Evolutionary conservation across 2,888 invertebrate genomes (phyloP), one percentile per base, ranked within the genome.

Genomic region (Tipula confusa): DNA sequence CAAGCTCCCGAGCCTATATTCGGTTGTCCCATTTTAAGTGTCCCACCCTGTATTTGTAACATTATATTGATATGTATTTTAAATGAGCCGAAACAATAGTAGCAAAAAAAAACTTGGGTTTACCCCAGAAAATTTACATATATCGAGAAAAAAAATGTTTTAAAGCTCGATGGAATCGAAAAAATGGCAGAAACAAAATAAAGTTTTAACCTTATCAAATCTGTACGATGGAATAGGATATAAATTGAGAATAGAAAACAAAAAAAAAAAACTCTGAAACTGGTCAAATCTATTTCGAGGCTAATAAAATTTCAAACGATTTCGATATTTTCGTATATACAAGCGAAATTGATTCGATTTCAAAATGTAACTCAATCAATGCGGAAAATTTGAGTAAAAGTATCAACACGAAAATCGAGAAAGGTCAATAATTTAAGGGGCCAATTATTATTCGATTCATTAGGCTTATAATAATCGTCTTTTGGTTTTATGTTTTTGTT

Each of bases 121-220:
- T 64, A 9, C 1, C 9, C 2, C 9, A 24, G 64, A 64, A 64
- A 24, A 64, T 64, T 24, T 64, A 64, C 64, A 64, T 64, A n/a
- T n/a, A 64, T 64, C 24, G 64, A 9, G 11, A 64, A 64, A 11
- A n/a, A 64, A 64, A 43, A 64, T 64, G 11, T 64, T 64, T 64
- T 24, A 64, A 64, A 64, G 9, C 64, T 24, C 64, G 24, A 64
- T 64, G 9, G 24, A 64, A 64, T 7, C 24, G 9, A 64, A 64
- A 18, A 48, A 64, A 64, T 11, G 11, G 11, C 33, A 6, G 11
- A 33, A 33, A 2, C 6, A 24, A 64, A 24, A 9, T 1, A 64
- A 43, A 43, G 43, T 24, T 64, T 64, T 64, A 64, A 64, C 64
- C 64, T 64, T 64, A 64, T 64, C 64, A 24, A 64, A 64, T 64